phyloP scores from a whole-genome alignment of 2,797 vertebrate species.

The Amazonetta brasiliensis region DNA sequence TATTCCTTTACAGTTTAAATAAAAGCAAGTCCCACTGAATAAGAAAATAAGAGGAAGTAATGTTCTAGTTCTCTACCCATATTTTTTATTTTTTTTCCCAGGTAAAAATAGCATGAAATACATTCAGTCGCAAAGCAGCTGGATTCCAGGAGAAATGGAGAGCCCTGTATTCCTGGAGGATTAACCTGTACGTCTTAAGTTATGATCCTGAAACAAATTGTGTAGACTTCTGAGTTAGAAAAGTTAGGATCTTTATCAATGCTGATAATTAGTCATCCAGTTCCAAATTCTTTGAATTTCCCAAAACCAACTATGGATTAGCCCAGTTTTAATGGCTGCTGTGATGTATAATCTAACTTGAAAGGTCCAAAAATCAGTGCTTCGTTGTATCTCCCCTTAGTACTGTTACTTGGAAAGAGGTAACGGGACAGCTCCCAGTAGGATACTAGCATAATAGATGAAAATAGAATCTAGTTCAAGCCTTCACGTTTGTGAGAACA shows the following conservation, averaged over 20 bases:
- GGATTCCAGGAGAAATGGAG: slow-evolving; percentile 26
- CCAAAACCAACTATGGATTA: neutral
- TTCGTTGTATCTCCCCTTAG: neutral
- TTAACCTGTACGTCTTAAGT: neutral
- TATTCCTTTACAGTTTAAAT: slow-evolving; percentile 72
- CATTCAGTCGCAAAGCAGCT: slow-evolving; percentile 56
- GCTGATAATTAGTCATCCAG: neutral
- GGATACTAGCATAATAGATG: neutral
- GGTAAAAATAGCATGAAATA: slow-evolving; percentile 65
- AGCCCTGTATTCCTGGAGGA: slow-evolving; percentile 51
- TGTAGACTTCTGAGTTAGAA: slow-evolving; percentile 17
- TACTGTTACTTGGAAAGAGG: neutral
- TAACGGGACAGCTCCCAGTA: neutral
- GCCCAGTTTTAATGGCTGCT: neutral
- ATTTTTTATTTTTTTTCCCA: slow-evolving; percentile 19
- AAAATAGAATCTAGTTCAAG: neutral
- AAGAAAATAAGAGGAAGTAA: slow-evolving; percentile 65
- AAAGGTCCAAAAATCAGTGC: neutral
- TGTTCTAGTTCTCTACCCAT: slow-evolving; percentile 45
- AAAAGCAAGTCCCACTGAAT: slow-evolving; percentile 67
- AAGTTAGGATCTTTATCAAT: neutral
- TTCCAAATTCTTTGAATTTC: neutral
- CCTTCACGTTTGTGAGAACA: neutral
- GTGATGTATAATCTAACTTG: neutral
- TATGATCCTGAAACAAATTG: neutral